phyloP scores from a whole-genome alignment of 23 tunicate genomes.

The Trididemnum clinides region DNA sequence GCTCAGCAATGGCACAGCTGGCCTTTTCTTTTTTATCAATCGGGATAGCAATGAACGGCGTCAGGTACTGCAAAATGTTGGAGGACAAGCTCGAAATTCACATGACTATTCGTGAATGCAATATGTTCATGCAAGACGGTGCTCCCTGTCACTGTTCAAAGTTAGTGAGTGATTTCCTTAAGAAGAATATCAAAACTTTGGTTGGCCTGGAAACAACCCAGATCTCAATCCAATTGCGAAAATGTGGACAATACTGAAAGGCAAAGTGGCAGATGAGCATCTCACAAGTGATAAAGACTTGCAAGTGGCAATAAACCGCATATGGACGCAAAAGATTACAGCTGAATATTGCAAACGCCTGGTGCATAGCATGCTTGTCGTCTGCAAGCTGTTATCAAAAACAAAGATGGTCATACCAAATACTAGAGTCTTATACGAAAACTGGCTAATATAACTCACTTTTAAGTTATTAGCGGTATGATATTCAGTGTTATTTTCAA shows the following conservation, averaged over 20 bases:
- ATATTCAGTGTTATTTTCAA: neutral
- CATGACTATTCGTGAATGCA: conserved; percentile 8
- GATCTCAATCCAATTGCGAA: conserved; percentile 6
- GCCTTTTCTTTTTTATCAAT: conserved; percentile 1
- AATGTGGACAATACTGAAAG: neutral
- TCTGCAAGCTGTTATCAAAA: too few relatives aligned
- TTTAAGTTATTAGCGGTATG: neutral
- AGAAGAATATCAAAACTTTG: neutral
- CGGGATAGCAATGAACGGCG: neutral
- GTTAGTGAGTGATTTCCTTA: conserved; percentile 20
- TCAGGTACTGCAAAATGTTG: neutral
- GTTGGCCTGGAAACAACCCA: conserved; percentile 7
- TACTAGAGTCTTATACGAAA: neutral
- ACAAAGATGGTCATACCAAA: neutral
- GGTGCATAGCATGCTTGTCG: neutral
- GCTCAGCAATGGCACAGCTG: conserved; percentile 8
- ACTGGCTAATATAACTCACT: neutral
- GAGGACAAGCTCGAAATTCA: conserved; percentile 3
- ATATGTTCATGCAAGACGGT: conserved; percentile 8
- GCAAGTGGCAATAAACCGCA: neutral
- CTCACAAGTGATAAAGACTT: neutral
- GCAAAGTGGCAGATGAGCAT: conserved; percentile 14
- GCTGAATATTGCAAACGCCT: neutral
- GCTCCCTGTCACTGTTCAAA: conserved; percentile 4
- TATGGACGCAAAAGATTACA: too few relatives aligned